Evolutionary conservation across 2,797 vertebrate species (phyloP), one percentile per base, ranked within the genome.

Genomic region (Bryconaethiops microstoma): DNA sequence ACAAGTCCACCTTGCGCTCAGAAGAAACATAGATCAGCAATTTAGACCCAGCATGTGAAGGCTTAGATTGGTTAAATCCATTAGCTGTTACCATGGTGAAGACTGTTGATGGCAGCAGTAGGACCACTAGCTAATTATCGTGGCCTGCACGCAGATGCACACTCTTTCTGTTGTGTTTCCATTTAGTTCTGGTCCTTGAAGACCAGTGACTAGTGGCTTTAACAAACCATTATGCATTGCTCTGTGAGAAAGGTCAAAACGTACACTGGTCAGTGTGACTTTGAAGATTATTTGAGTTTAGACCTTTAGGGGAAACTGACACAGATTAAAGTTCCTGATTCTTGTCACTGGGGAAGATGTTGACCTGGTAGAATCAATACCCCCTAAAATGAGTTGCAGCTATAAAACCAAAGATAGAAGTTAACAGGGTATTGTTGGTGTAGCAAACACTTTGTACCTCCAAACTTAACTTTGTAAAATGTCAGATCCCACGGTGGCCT

Each of bases 121-220:
- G 67, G 83, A 82, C 77, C 79, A 50, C 64, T 59, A 74, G 75
- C 62, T 83, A 75, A 88, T 82, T 77, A 81, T 74, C 68, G 70
- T 42, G 21, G 48, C 67, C 76, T 75, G 63, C 54, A 62, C 80
- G 78, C 76, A 76, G 83, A 72, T 75, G 70, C 55, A n/a, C 72
- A 64, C 74, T 82, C 42, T 74, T 75, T 83, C 69, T 72, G 70
- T 74, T 75, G 55, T 59, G 72, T 73, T 83, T 80, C 59, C 57
- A 87, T 88, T 84, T 82, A 78, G 55, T 77, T 79, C 35, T 55
- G 71, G 76, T 40, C 75, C 76, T 78, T 67, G 40, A 82, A 68
- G 72, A 83, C 62, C 74, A 60, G 69, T 48, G 85, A 81, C 76
- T 82, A 78, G 68, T 68, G 78, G 50, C 48, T 69, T 48, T 50